phyloP scores from a whole-genome alignment of 2,113 vertebrate genomes.

The Notechis scutatus region DNA sequence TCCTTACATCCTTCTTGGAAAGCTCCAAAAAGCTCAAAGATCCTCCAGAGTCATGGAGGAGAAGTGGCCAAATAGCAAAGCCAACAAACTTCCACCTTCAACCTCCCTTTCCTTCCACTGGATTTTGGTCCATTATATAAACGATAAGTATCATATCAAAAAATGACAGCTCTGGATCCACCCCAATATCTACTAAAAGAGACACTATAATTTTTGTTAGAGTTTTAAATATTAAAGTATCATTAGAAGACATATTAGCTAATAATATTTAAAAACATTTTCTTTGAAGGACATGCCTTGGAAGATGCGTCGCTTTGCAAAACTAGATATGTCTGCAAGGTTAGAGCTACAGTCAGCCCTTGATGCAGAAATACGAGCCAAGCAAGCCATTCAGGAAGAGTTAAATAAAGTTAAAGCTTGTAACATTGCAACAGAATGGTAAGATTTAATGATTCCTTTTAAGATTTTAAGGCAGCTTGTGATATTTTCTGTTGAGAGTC shows the following conservation, averaged over 20 bases:
- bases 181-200: background rate
- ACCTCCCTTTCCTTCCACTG: background rate
- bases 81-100: background rate
- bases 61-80: background rate
- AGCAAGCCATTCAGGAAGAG: constrained; percentile 94
- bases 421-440: constrained; percentile 94
- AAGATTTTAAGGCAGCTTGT: background rate
- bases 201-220: background rate
- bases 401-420: constrained; percentile 94
- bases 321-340: constrained; percentile 97
- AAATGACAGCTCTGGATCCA: background rate
- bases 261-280: background rate
- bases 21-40: background rate
- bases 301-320: constrained; percentile 97
- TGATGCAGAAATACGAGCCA: constrained; percentile 95
- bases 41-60: background rate
- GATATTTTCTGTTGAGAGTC: background rate
- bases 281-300: constrained; percentile 92
- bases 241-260: background rate
- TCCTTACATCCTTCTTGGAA: background rate
- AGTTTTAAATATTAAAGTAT: background rate
- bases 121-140: background rate
- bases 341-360: constrained; percentile 95
- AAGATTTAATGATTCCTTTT: constrained; percentile 45
- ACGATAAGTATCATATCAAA: background rate